Percentiles rank a stretch among this genome's conserved stretches.
These are phyloP conservation scores for Chiroxiphia lanceolata DNA, from an alignment of 2,797 vertebrate species.

Conservation along the genomic window DNA sequence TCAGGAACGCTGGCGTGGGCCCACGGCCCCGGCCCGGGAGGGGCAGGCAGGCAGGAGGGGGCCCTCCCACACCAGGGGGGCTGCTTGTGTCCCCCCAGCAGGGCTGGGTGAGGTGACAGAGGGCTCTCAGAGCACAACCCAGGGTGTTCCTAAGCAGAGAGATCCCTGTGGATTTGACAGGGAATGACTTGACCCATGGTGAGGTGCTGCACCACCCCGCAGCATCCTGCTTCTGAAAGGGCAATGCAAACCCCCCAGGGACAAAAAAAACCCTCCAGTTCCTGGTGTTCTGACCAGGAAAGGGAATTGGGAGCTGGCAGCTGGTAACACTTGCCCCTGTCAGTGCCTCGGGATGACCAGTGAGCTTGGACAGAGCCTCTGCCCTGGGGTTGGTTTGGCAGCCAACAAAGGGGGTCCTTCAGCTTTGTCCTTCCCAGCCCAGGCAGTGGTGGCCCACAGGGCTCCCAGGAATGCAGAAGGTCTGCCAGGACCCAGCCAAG, in stretches of 20 bases:
- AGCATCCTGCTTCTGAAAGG: neutral
- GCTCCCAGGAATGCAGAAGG: neutral
- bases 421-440: neutral
- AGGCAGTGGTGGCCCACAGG: neutral
- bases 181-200: fast-evolving
- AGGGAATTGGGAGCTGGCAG: no score
- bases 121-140: neutral
- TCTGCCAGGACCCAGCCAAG: neutral
- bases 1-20: neutral
- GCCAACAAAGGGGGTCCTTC: fast-evolving
- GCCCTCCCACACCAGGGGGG: neutral
- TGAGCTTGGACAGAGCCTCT: fast-evolving
- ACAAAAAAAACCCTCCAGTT: fast-evolving
- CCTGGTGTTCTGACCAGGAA: neutral
- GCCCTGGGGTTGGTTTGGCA: neutral
- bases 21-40: neutral
- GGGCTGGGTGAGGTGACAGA: neutral
- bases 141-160: neutral
- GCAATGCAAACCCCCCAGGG: fast-evolving
- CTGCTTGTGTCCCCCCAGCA: neutral
- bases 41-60: neutral
- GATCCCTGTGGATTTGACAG: neutral
- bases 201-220: neutral
- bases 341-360: neutral
- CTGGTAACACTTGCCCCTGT: fast-evolving